These are phyloP conservation scores for Typhlichthys eigenmanni DNA, from an alignment of 2,797 vertebrate species.

Conservation along the genomic window DNA sequence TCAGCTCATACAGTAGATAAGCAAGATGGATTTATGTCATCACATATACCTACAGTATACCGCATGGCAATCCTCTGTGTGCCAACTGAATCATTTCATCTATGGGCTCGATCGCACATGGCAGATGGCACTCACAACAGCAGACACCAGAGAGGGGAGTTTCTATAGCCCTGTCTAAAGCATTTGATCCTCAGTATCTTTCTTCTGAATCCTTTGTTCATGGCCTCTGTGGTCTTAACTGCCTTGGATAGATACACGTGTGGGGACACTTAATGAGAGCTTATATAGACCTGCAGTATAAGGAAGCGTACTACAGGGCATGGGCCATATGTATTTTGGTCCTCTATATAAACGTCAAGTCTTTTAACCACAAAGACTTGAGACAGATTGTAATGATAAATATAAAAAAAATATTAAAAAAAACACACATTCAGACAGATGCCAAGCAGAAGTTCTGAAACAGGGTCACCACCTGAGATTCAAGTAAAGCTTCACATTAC, in stretches of 20 bases:
- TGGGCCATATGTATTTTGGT: background rate
- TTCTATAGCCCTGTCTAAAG: constrained; percentile 47
- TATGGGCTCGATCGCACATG: constrained; percentile 4
- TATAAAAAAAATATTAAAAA: too few species aligned
- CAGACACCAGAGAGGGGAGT: constrained; percentile 48
- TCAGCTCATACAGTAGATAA: too few species aligned
- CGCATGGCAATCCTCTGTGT: background rate
- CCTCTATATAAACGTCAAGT: too few species aligned
- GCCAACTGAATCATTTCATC: background rate
- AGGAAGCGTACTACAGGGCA: constrained; percentile 5
- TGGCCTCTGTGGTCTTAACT: constrained; percentile 34
- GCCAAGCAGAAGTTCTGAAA: too few species aligned
- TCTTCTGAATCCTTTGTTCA: constrained; percentile 42
- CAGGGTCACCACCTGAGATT: too few species aligned
- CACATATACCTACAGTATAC: too few species aligned
- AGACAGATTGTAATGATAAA: too few species aligned
- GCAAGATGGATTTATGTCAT: too few species aligned
- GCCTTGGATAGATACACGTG: constrained; percentile 28
- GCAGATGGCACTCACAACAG: constrained; percentile 24
- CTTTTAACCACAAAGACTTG: too few species aligned
- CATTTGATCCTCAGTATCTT: constrained; percentile 48
- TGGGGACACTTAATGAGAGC: constrained; percentile 39
- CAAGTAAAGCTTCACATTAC: too few species aligned
- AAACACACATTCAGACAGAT: too few species aligned
- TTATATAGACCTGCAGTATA: constrained; percentile 10